A percentile compares a stretch with the other conserved stretches of the same genome.
These are phyloP conservation scores for Antennarius maculatus DNA, from an alignment of 2,797 vertebrate species.

Conservation along the genomic window DNA sequence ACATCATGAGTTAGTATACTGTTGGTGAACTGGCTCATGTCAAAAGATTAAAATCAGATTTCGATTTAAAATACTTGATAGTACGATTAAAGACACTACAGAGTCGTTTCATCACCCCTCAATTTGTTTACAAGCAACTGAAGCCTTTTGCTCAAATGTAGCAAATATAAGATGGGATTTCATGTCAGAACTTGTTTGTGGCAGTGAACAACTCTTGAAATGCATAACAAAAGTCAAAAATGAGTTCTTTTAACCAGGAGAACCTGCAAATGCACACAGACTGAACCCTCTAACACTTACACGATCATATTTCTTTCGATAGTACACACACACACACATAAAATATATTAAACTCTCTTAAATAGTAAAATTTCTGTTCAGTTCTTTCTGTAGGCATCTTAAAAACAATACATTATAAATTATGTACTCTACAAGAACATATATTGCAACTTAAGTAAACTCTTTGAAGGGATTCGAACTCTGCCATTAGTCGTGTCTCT, in stretches of 20 bases:
- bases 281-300: constrained; percentile 31
- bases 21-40: constrained; percentile 33
- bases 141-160: constrained; percentile 39
- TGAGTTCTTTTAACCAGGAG: constrained; percentile 33
- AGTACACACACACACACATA: constrained; percentile 58
- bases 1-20: constrained; percentile 41
- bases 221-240: constrained; percentile 41
- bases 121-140: constrained; percentile 13
- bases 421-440: constrained; percentile 76
- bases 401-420: constrained; percentile 73
- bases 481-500: too few relatives aligned
- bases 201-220: constrained; percentile 65
- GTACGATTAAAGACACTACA: constrained; percentile 11
- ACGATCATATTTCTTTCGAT: constrained; percentile 60
- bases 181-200: constrained; percentile 56
- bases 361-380: constrained; percentile 55
- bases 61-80: constrained; percentile 9
- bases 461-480: constrained; percentile 49
- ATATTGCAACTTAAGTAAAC: constrained; percentile 63
- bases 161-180: constrained; percentile 26
- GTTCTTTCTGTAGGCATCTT: constrained; percentile 64
- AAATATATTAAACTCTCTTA: constrained; percentile 71
- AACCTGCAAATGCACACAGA: constrained; percentile 34
- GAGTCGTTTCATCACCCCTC: constrained; percentile 12
- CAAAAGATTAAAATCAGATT: background rate